Evolutionary conservation across 2,113 vertebrate genomes (phyloP).

Genomic region (Pogonocichla stellata): DNA sequence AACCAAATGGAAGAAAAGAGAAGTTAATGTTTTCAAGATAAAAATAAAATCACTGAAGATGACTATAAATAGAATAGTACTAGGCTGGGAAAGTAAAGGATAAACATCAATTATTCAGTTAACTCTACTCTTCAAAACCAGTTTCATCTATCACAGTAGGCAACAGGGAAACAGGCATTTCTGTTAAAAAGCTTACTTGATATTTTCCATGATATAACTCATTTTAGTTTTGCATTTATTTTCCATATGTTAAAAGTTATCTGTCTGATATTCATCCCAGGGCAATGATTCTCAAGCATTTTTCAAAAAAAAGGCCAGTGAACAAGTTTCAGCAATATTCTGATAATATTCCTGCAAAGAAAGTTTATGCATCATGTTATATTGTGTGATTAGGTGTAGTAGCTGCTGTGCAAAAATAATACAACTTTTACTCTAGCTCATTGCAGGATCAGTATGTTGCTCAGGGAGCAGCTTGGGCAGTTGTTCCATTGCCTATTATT

Average conservation of each 20-base stretch:
- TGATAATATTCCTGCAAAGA: background rate
- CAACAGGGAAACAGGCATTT: background rate
- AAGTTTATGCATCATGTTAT: background rate
- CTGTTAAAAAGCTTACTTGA: background rate
- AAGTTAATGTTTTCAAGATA: background rate
- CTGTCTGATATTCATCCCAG: background rate
- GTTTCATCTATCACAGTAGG: background rate
- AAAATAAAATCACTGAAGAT: background rate
- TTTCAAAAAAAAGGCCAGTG: background rate
- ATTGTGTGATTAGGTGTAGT: background rate
- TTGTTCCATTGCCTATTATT: background rate
- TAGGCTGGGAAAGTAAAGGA: background rate
- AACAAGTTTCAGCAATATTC: background rate
- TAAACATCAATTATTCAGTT: background rate
- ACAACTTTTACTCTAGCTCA: background rate
- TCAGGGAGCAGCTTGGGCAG: background rate
- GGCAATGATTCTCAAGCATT: background rate
- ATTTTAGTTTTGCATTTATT: background rate
- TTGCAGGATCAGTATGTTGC: background rate
- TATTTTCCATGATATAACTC: background rate
- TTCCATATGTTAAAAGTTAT: background rate
- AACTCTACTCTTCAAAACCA: background rate
- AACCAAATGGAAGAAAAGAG: background rate
- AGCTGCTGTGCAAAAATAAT: background rate
- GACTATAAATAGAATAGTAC: background rate